A percentile compares a stretch with the other conserved stretches of the same genome.
These are phyloP conservation scores for Xylota sylvarum DNA, from an alignment of 2,888 invertebrate genomes.

Conservation along the genomic window DNA sequence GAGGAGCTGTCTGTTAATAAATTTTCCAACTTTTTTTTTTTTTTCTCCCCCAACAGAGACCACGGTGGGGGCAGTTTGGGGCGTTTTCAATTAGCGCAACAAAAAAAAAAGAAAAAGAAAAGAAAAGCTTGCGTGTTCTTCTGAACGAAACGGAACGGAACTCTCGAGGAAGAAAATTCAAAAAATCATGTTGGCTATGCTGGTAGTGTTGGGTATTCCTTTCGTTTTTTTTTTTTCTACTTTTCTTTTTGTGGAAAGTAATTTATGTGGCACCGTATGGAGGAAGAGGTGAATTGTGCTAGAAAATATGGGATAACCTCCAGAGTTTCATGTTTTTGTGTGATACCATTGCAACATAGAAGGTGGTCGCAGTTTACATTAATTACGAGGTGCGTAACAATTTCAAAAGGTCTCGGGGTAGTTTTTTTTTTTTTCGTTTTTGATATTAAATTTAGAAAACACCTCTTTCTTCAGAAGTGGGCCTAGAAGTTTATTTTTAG, in stretches of 20 bases:
- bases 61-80: not conserved
- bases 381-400: constrained; percentile 33
- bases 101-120: constrained; percentile 7
- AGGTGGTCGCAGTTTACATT: constrained; percentile 13
- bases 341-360: constrained; percentile 3
- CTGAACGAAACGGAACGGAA: constrained; percentile 38
- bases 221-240: not conserved
- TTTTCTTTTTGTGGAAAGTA: constrained; percentile 1
- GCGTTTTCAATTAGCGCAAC: constrained; percentile 62
- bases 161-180: constrained; percentile 35
- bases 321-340: constrained; percentile 25
- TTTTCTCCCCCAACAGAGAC: not conserved
- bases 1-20: constrained; percentile 58
- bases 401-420: not conserved
- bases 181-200: constrained; percentile 51
- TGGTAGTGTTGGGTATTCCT: constrained; percentile 35
- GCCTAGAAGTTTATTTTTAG: not conserved
- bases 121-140: constrained; percentile 53
- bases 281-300: constrained; percentile 9
- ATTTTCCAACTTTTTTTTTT: constrained; percentile 54
- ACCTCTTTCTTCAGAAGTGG: not conserved
- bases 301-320: constrained; percentile 31
- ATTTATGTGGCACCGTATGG: constrained; percentile 17
- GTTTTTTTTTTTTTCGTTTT: no score
- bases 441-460: not conserved